These are phyloP conservation scores for Chamaea fasciata DNA, from an alignment of 2,113 vertebrate species.

Conservation along the genomic window DNA sequence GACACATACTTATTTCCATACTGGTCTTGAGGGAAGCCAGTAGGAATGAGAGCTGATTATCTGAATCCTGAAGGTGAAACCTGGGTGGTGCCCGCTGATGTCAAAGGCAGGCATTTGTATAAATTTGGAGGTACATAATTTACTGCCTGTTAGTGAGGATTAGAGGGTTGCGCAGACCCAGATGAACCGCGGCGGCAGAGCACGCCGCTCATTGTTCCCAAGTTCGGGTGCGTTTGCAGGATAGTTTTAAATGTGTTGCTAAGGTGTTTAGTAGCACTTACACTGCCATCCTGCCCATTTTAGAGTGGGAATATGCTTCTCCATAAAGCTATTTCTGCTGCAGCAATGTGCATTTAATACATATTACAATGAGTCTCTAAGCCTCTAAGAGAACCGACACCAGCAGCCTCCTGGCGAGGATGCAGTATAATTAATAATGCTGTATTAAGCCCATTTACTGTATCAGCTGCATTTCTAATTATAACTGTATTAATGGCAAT, in stretches of 20 bases:
- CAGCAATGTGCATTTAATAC: constrained; percentile 41
- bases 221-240: not conserved
- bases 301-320: not conserved
- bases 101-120: constrained; percentile 72
- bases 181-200: not conserved
- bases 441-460: constrained; percentile 52
- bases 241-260: not conserved
- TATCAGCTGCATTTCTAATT: constrained; percentile 64
- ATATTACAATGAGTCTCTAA: constrained; percentile 31
- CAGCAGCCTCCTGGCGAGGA: constrained; percentile 13
- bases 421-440: constrained; percentile 60
- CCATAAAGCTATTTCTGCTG: constrained; percentile 27
- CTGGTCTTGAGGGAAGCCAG: constrained; percentile 74
- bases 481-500: constrained; percentile 54
- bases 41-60: constrained; percentile 77
- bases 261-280: not conserved
- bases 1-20: constrained; percentile 83
- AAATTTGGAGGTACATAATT: constrained; percentile 72
- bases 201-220: constrained; percentile 35
- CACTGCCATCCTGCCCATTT: not conserved
- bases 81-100: constrained; percentile 71
- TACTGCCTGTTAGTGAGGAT: constrained; percentile 69
- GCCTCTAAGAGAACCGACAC: constrained; percentile 6
- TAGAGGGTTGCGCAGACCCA: constrained; percentile 22
- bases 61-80: constrained; percentile 79